Percentiles rank a stretch among this genome's conserved stretches.
phyloP scores from a whole-genome alignment of 1,140 invertebrate species.

The Frieseomelitta varia region DNA sequence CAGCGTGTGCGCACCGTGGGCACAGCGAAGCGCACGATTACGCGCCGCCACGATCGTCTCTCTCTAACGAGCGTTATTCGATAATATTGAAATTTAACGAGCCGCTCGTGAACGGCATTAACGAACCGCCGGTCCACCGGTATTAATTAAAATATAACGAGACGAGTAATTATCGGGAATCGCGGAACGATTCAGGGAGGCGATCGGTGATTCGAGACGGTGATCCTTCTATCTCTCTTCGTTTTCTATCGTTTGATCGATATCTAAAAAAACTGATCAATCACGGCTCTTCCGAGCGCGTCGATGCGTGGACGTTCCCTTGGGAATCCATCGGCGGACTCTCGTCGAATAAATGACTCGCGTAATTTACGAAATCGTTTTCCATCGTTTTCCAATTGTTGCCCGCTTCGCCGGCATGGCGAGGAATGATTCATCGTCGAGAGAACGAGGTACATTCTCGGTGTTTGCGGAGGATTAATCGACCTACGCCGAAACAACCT shows the following conservation, averaged over 20 bases:
- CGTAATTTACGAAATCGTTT: conserved; percentile 26
- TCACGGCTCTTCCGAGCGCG: not conserved
- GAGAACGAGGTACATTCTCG: not conserved
- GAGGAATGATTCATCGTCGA: conserved; percentile 3
- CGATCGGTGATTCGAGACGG: conserved; percentile 36
- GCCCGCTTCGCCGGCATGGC: not conserved
- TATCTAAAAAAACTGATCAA: conserved; percentile 47
- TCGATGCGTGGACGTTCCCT: not conserved
- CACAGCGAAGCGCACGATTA: conserved; percentile 55
- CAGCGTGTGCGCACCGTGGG: conserved; percentile 10
- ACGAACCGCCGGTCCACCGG: conserved; percentile 74
- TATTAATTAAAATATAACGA: conserved; percentile 82
- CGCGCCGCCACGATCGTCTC: conserved; percentile 51
- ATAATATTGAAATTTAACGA: conserved; percentile 80
- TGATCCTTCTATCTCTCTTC: not conserved
- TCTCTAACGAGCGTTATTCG: conserved; percentile 77
- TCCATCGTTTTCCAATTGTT: not conserved
- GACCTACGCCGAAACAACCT: not conserved
- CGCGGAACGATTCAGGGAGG: conserved; percentile 69
- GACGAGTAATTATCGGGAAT: conserved; percentile 77
- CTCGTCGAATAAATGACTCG: not conserved
- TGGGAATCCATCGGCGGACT: not conserved
- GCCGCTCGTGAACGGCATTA: conserved; percentile 77
- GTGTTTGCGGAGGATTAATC: conserved; percentile 8
- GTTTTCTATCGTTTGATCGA: conserved; percentile 14